Conservation (phyloP, 2,113 vertebrate species). For the Sceloporus tristichus region DNA sequence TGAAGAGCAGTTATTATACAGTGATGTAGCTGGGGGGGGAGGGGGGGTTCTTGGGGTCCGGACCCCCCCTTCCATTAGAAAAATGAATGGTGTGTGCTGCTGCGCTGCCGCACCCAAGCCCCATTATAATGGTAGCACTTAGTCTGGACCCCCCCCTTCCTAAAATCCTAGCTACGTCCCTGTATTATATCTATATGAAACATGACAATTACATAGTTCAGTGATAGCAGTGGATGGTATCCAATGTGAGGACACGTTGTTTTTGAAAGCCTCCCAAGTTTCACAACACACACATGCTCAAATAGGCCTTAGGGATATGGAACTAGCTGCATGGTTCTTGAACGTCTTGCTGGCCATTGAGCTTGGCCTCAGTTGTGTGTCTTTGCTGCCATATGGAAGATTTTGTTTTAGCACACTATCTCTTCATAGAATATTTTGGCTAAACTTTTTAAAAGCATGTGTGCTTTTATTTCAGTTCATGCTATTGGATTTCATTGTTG, state of each 20-base stretch:
- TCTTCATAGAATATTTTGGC: not conserved
- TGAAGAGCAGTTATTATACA: not conserved
- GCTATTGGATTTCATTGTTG: not conserved
- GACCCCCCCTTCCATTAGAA: no score
- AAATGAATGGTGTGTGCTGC: no score
- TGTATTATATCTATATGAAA: not conserved
- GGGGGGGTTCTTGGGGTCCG: no score
- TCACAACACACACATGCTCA: not conserved
- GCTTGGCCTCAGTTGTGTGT: not conserved
- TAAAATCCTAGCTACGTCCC: no score
- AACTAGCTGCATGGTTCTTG: not conserved
- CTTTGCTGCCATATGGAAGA: not conserved
- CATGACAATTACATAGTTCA: not conserved
- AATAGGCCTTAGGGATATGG: not conserved
- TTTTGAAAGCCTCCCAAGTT: not conserved
- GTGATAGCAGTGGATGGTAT: not conserved
- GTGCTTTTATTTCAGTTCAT: not conserved
- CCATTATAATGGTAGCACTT: no score
- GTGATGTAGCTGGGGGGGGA: no score
- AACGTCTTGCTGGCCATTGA: not conserved
- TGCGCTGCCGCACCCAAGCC: no score
- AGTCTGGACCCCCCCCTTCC: no score
- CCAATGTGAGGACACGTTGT: not conserved
- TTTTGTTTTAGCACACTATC: not conserved
- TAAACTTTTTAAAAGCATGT: not conserved